Base-by-base conservation (phyloP, 2,113 vertebrate species). In the Toxotes jaculatrix region DNA sequence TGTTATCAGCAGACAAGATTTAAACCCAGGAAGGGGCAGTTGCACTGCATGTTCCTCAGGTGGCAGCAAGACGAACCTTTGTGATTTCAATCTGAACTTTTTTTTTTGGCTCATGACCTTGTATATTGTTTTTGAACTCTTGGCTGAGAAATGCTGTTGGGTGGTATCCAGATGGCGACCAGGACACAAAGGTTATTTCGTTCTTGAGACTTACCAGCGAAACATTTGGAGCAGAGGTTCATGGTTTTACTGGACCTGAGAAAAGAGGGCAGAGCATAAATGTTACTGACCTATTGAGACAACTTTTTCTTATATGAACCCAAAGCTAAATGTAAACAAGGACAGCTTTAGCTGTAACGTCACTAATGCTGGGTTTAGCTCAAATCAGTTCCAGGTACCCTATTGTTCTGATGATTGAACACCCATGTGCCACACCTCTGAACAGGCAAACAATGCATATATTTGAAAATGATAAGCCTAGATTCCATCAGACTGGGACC, bases 141-240 rank as follows among this genome's bases (percentile, higher is more conserved):
- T 7, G 9, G 51, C 3, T 5, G 51, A n/a, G 51, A 8, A 53
- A 9, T n/a, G 45, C 11, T 40, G 36, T 7, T 1, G 5, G 1
- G 11, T 42, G n/a, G 40, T 17, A 11, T 13, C 16, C 11, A 70
- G 21, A 12, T 34, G 47, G 38, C 21, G 1, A 4, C 3, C 23
- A 2, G 38, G 1, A 49, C 3, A 45, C 10, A 1, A 17, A 40
- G 12, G 36, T 19, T 2, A 16, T n/a, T 21, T 53, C 5, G 38
- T 68, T 27, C 4, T 36, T 42, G 53, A n/a, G 88, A 97, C 97
- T 98, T 96, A 99, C 98, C 98, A 93, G 96, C 96, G 96, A 98
- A 99, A 96, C 98, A 99, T 96, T 98, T 98, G 93, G 98, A 99
- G 96, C 97, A 99, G 87, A 99, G 96, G 93, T 98, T 99, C 97